Conservation (phyloP, 2,888 invertebrate species). For the Drosophila neonasuta region DNA sequence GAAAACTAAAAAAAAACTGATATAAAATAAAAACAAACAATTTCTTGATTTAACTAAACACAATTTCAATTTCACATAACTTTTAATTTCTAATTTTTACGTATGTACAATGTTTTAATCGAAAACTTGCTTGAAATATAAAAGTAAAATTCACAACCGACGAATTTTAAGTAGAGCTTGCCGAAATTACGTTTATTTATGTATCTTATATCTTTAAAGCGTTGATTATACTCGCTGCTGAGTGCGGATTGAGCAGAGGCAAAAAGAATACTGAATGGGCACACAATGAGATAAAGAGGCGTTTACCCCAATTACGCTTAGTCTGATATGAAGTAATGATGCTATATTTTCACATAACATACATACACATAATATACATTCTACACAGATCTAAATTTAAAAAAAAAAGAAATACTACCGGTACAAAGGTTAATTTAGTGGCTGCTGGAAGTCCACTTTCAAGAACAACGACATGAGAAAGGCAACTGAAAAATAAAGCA, state of each 20-base stretch:
- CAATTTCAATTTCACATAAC: too few relatives aligned
- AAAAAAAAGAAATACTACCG: neutral
- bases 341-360: neutral
- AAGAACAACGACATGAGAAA: slow-evolving; percentile 66
- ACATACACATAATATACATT: neutral
- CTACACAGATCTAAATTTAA: neutral
- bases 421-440: slow-evolving; percentile 22
- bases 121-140: too few relatives aligned
- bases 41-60: too few relatives aligned
- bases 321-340: slow-evolving; percentile 7
- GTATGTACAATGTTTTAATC: too few relatives aligned
- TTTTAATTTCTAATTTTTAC: too few relatives aligned
- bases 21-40: too few relatives aligned
- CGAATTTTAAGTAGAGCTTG: neutral
- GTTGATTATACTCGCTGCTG: neutral
- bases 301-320: neutral
- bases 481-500: slow-evolving; percentile 43
- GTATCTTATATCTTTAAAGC: neutral
- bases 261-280: slow-evolving; percentile 22
- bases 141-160: too few relatives aligned
- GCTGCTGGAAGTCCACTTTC: slow-evolving; percentile 48
- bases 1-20: too few relatives aligned
- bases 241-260: neutral
- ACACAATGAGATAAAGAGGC: neutral
- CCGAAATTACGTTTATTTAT: neutral